Evolutionary conservation across 2,888 invertebrate genomes (phyloP).

Genomic region (Entomobrya multifasciata): DNA sequence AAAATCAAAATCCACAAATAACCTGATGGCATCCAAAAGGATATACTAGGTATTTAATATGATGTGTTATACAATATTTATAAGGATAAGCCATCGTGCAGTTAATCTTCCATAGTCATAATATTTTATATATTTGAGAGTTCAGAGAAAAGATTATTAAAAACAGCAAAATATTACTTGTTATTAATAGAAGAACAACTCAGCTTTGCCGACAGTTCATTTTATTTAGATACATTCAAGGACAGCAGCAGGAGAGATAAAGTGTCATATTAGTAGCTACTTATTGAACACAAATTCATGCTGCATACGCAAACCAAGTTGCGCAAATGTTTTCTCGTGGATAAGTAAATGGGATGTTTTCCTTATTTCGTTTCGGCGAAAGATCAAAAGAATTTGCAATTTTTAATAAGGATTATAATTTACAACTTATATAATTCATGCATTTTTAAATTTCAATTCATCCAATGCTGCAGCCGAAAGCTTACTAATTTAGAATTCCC

Average conservation of each 20-base stretch:
- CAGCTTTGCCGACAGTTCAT: background rate
- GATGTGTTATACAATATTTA: too few relatives aligned
- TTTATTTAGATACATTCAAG: slow-evolving; percentile 9
- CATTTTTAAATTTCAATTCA: slow-evolving; percentile 15
- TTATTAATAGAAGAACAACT: background rate
- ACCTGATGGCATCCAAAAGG: too few relatives aligned
- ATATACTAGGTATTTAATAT: too few relatives aligned
- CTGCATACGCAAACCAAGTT: too few relatives aligned
- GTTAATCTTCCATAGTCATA: too few relatives aligned
- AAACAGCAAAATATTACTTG: too few relatives aligned
- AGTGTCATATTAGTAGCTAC: background rate
- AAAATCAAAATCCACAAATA: too few relatives aligned
- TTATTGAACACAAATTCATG: background rate
- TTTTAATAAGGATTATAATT: slow-evolving; percentile 48
- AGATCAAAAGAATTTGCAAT: slow-evolving; percentile 42
- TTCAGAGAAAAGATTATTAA: background rate
- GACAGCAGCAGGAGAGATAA: background rate
- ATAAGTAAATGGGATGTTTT: background rate
- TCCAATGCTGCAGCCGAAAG: slow-evolving; percentile 16
- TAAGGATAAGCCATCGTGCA: too few relatives aligned
- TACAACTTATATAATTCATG: slow-evolving; percentile 10
- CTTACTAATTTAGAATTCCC: background rate
- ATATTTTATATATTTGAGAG: too few relatives aligned
- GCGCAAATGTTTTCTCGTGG: too few relatives aligned
- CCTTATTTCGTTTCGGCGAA: slow-evolving; percentile 27